phyloP scores from a whole-genome alignment of 2,888 invertebrate species.

The Microplitis manilae region DNA sequence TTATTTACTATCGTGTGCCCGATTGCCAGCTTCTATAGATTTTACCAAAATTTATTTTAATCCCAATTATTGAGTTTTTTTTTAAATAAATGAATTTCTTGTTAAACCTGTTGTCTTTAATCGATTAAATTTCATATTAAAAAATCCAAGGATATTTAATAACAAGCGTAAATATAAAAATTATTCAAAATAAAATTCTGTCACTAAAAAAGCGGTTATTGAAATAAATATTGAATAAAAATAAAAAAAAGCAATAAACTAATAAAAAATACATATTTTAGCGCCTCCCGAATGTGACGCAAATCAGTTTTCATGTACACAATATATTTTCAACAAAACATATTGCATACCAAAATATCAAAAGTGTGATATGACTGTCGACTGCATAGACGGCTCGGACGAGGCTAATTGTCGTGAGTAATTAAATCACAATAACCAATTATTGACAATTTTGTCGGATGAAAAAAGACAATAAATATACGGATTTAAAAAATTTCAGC shows the following conservation, averaged over 20 bases:
- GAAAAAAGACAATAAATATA: background rate
- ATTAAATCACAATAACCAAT: background rate
- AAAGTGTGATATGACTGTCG: constrained; percentile 94
- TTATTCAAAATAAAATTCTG: no score
- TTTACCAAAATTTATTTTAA: no score
- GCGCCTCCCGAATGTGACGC: constrained; percentile 96
- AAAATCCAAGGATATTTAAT: no score
- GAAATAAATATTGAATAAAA: background rate
- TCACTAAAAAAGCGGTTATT: no score
- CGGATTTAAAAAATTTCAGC: constrained; percentile 74
- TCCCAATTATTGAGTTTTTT: no score
- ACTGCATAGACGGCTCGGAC: constrained; percentile 96
- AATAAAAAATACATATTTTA: constrained; percentile 70
- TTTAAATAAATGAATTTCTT: no score
- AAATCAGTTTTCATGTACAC: constrained; percentile 91
- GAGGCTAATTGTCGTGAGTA: constrained; percentile 96
- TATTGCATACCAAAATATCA: constrained; percentile 95
- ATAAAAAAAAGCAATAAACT: constrained; percentile 1
- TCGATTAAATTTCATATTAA: no score
- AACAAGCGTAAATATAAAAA: no score
- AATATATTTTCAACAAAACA: constrained; percentile 96
- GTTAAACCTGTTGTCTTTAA: no score
- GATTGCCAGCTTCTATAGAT: no score
- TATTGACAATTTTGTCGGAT: no score
- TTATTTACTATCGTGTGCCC: no score